Percentiles rank a stretch among this genome's conserved stretches.
These are phyloP conservation scores for Agrochola lota DNA, from an alignment of 2,888 invertebrate genomes.

Conservation along the genomic window DNA sequence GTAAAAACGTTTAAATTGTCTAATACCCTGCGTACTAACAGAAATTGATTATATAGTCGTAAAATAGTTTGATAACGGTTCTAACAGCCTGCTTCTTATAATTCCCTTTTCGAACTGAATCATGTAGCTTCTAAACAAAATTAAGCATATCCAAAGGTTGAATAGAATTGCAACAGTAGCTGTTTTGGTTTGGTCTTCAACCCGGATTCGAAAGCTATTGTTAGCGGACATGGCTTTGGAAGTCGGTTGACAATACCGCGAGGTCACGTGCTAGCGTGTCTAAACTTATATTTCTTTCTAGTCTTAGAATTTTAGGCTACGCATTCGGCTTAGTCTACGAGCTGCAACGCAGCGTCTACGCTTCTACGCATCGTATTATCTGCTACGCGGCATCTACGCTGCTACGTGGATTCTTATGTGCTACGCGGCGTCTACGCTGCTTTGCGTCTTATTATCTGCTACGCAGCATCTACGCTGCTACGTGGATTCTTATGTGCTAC, in stretches of 20 bases:
- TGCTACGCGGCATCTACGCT: background rate
- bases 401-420: background rate
- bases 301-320: conserved; percentile 46
- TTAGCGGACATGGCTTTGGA: conserved; percentile 69
- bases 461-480: background rate
- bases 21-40: background rate
- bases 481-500: background rate
- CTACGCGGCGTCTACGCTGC: background rate
- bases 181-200: conserved; percentile 76
- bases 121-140: conserved; percentile 23
- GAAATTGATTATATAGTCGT: background rate
- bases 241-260: conserved; percentile 57
- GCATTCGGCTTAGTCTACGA: background rate
- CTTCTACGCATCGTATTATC: background rate
- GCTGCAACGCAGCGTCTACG: background rate
- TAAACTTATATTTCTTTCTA: conserved; percentile 63
- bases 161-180: conserved; percentile 68
- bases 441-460: background rate
- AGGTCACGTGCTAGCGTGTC: conserved; percentile 63
- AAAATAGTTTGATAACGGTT: background rate
- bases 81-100: background rate
- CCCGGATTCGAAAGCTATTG: conserved; percentile 78
- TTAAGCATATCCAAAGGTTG: conserved; percentile 55
- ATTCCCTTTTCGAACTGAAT: conserved; percentile 13
- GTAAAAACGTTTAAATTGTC: background rate